Conservation (phyloP, 2,797 vertebrate genomes). For the Borostomias antarcticus region DNA sequence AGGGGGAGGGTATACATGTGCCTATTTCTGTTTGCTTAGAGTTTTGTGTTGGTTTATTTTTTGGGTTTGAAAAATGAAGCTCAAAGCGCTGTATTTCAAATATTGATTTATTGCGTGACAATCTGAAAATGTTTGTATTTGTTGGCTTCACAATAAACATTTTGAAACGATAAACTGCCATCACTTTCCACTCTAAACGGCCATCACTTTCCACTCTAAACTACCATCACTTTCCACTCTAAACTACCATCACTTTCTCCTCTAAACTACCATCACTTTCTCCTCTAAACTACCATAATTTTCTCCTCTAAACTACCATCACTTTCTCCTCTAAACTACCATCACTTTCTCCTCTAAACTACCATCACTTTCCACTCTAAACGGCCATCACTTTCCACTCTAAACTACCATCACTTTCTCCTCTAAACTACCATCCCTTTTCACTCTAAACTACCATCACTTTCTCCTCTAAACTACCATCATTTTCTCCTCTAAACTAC, state of each 20-base stretch:
- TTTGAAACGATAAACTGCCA: too few relatives aligned
- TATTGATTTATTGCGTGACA: too few relatives aligned
- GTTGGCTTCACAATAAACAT: too few relatives aligned
- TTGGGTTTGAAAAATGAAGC: too few relatives aligned
- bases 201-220: neutral
- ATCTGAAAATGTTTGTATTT: too few relatives aligned
- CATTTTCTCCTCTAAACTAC: neutral
- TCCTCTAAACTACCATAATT: neutral
- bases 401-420: neutral
- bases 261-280: neutral
- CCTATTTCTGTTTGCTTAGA: too few relatives aligned
- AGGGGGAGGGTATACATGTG: too few relatives aligned
- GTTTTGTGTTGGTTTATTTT: too few relatives aligned
- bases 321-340: neutral
- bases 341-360: neutral
- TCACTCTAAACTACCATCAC: too few relatives aligned
- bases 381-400: neutral
- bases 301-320: neutral
- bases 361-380: too few relatives aligned
- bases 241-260: neutral
- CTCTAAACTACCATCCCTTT: neutral
- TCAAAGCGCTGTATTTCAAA: too few relatives aligned
- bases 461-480: neutral
- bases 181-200: neutral
- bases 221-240: neutral